A percentile compares a stretch with the other conserved stretches of the same genome.
Conservation (phyloP, 2,797 vertebrate genomes). For the Macropodus opercularis region DNA sequence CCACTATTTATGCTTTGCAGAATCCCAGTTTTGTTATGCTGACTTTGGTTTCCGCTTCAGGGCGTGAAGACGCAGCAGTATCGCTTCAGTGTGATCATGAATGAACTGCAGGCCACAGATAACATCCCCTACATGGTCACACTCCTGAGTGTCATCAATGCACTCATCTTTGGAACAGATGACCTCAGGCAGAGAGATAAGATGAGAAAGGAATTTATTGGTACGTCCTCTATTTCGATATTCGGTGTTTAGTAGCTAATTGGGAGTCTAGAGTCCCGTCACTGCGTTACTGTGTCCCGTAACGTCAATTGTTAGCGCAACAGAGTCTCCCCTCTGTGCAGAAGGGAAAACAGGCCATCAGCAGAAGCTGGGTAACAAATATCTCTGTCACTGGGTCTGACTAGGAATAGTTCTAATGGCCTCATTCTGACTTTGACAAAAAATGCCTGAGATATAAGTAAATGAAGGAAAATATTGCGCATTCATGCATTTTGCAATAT, state of each 20-base stretch:
- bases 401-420: conserved; percentile 73
- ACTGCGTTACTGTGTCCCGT: too few relatives aligned
- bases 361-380: conserved; percentile 46
- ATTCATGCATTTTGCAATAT: conserved; percentile 15
- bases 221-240: conserved; percentile 74
- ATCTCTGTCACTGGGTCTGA: conserved; percentile 60
- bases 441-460: conserved; percentile 22
- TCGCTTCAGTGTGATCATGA: conserved; percentile 96
- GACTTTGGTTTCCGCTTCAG: conserved; percentile 69
- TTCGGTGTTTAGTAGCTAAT: conserved; percentile 5
- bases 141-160: conserved; percentile 93
- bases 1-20: background rate
- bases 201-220: conserved; percentile 94
- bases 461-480: conserved; percentile 26
- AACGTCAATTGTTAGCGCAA: conserved; percentile 14
- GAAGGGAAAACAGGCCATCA: conserved; percentile 54
- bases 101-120: conserved; percentile 89
- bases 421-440: conserved; percentile 61
- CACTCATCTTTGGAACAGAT: conserved; percentile 91
- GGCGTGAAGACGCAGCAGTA: conserved; percentile 93
- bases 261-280: conserved; percentile 3
- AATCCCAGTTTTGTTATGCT: background rate
- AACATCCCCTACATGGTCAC: conserved; percentile 95
- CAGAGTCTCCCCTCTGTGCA: background rate
- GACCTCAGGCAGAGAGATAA: conserved; percentile 88